These are phyloP conservation scores for Paramisgurnus dabryanus DNA, from an alignment of 2,113 vertebrate species.

Conservation along the genomic window DNA sequence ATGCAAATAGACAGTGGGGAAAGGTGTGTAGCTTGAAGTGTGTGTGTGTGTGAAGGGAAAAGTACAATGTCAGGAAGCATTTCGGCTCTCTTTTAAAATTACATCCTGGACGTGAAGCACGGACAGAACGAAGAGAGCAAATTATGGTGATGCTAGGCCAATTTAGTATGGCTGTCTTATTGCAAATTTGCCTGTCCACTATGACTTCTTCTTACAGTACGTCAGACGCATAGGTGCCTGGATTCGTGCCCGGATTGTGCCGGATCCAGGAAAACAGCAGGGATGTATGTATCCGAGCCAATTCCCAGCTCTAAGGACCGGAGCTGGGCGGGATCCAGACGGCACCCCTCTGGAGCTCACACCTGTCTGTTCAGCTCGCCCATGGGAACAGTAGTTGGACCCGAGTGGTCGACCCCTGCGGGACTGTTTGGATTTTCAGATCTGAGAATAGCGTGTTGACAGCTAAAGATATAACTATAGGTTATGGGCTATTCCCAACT, in stretches of 20 bases:
- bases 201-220: constrained; percentile 43
- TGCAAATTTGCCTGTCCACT: constrained; percentile 38
- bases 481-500: neutral
- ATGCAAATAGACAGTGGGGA: constrained; percentile 37
- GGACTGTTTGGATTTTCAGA: constrained; percentile 15
- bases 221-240: constrained; percentile 44
- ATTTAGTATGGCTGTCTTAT: constrained; percentile 39
- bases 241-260: constrained; percentile 40
- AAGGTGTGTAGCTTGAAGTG: neutral
- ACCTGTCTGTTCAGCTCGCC: constrained; percentile 49
- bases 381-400: constrained; percentile 8
- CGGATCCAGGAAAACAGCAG: constrained; percentile 43
- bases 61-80: constrained; percentile 15
- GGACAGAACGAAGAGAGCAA: constrained; percentile 35
- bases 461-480: constrained; percentile 18
- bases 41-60: constrained; percentile 37
- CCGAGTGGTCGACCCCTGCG: neutral
- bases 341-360: constrained; percentile 42
- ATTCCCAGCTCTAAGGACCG: constrained; percentile 40
- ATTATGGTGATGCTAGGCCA: constrained; percentile 39
- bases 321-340: constrained; percentile 49
- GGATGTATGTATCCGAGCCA: constrained; percentile 50
- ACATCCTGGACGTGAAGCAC: constrained; percentile 22
- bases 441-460: constrained; percentile 1
- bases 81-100: constrained; percentile 35